These are phyloP conservation scores for Cebidichthys violaceus DNA, from an alignment of 2,113 vertebrate genomes.

Conservation along the genomic window DNA sequence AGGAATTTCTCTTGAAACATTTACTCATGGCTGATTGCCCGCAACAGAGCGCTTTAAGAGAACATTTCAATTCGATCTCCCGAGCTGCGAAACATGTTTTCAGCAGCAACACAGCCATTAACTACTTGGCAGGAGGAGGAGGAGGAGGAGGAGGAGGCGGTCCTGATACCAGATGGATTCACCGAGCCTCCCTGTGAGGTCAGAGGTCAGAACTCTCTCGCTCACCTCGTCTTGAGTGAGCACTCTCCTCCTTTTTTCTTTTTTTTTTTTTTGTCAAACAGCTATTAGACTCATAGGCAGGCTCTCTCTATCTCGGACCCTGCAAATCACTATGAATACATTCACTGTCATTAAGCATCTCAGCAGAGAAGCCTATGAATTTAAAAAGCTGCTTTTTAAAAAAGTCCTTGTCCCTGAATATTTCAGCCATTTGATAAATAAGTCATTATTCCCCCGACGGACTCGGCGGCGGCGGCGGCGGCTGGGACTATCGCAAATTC, in stretches of 20 bases:
- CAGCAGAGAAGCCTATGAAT: conserved; percentile 63
- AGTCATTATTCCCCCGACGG: conserved; percentile 71
- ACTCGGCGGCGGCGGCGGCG: conserved; percentile 15
- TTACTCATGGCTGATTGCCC: conserved; percentile 61
- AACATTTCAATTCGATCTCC: conserved; percentile 54
- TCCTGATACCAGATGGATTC: conserved; percentile 19
- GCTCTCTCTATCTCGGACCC: conserved; percentile 26
- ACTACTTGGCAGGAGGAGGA: conserved; percentile 14
- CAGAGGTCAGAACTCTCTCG: conserved; percentile 55
- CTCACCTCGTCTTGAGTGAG: background rate
- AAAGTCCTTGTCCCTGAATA: conserved; percentile 65
- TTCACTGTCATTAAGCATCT: conserved; percentile 69
- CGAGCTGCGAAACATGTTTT: conserved; percentile 2
- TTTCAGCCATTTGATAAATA: conserved; percentile 77
- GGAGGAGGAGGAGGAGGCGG: background rate
- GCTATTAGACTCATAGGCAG: conserved; percentile 44
- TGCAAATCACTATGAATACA: conserved; percentile 58
- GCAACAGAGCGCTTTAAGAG: conserved; percentile 40
- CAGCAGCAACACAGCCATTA: conserved; percentile 36
- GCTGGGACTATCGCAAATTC: conserved; percentile 64
- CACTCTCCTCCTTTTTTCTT: background rate
- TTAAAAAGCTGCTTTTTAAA: conserved; percentile 63
- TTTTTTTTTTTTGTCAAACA: conserved; percentile 32
- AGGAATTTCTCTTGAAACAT: conserved; percentile 71
- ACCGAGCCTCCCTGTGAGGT: conserved; percentile 22